phyloP scores from a whole-genome alignment of 2,888 invertebrate species.

The Drosophila melanosoma region DNA sequence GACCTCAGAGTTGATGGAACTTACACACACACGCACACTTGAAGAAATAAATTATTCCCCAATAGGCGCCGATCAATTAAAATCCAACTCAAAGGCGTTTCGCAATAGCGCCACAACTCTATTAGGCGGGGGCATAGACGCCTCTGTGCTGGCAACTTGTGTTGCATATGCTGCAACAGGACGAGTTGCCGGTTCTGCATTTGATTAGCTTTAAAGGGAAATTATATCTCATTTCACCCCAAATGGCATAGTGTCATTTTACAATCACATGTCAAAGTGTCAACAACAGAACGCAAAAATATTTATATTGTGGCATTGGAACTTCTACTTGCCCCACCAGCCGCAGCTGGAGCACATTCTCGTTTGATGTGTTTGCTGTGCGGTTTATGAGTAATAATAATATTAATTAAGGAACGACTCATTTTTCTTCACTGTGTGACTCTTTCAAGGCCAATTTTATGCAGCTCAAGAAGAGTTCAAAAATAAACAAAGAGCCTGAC shows the following conservation, averaged over 20 bases:
- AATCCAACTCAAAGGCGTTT: slow-evolving; percentile 3
- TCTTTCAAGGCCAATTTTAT: slow-evolving; percentile 32
- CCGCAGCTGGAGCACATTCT: slow-evolving; percentile 42
- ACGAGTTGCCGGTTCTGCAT: slow-evolving; percentile 9
- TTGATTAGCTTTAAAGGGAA: slow-evolving; percentile 26
- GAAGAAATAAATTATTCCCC: background rate
- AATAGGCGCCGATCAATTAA: slow-evolving; percentile 43
- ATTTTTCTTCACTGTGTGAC: background rate
- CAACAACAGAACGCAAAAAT: slow-evolving; percentile 16
- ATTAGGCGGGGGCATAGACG: background rate
- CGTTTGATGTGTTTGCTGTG: slow-evolving; percentile 11
- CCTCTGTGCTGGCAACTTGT: background rate
- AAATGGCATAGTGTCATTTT: slow-evolving; percentile 2
- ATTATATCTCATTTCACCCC: slow-evolving; percentile 22
- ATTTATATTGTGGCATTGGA: slow-evolving; percentile 16
- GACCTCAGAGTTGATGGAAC: slow-evolving; percentile 49
- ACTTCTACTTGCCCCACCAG: background rate
- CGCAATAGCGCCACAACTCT: background rate
- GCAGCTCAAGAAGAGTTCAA: background rate
- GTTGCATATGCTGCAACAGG: slow-evolving; percentile 8
- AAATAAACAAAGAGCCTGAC: slow-evolving; percentile 4
- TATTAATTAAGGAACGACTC: slow-evolving; percentile 19
- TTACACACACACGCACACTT: background rate
- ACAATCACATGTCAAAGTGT: slow-evolving; percentile 36
- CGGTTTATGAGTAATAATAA: slow-evolving; percentile 12